Conservation (phyloP, 2,113 vertebrate genomes). For the Pterocles gutturalis region DNA sequence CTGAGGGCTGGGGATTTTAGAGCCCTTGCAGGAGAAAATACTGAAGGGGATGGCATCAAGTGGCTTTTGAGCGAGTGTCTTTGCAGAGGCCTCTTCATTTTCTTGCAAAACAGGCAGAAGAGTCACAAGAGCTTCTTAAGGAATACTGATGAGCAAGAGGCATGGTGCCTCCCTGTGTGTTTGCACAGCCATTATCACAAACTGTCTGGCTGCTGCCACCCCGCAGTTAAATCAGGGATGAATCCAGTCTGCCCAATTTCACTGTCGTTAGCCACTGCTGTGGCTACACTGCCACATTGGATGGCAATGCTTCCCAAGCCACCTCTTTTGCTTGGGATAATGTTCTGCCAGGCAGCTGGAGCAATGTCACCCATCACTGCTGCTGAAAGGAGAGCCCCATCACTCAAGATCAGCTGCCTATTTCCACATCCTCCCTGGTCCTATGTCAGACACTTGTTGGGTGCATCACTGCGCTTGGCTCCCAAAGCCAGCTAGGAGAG, state of each 20-base stretch:
- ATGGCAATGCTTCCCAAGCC: background rate
- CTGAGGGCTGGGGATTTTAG: background rate
- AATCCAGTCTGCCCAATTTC: background rate
- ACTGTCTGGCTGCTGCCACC: background rate
- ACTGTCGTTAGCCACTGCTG: rapidly evolving
- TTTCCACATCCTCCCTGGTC: background rate
- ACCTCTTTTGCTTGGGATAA: background rate
- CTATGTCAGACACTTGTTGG: rapidly evolving
- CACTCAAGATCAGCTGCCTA: background rate
- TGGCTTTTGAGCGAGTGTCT: background rate
- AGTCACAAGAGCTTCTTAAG: background rate
- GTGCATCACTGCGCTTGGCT: rapidly evolving
- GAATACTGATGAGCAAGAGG: background rate
- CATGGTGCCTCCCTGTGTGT: rapidly evolving
- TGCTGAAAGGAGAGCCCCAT: background rate
- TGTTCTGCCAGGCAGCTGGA: background rate
- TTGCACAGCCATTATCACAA: background rate
- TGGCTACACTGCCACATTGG: rapidly evolving
- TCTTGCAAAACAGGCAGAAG: background rate
- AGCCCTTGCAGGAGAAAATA: background rate
- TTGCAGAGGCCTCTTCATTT: background rate
- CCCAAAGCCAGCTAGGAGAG: background rate
- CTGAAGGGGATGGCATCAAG: background rate
- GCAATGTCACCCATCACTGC: background rate
- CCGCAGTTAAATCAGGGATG: background rate